Evolutionary conservation across 37 sponge, comb jelly and placozoan genomes (phyloP).

Genomic region (Eunapius fragilis): DNA sequence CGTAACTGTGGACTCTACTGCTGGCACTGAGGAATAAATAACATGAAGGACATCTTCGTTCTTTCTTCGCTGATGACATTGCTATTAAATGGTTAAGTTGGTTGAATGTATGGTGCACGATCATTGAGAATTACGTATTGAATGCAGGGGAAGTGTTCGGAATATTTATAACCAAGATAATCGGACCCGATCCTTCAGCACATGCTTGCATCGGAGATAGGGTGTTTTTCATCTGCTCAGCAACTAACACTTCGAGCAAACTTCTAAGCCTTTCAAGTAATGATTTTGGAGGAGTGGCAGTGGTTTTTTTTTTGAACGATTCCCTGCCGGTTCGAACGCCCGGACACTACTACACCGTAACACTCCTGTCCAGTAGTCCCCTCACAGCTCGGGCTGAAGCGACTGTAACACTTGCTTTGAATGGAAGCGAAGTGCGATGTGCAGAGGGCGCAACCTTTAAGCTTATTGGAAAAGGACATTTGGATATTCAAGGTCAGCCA

Average conservation of each 20-base stretch:
- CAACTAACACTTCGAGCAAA: neutral
- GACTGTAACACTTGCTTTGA: neutral
- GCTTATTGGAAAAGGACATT: neutral
- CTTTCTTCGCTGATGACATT: too few relatives aligned
- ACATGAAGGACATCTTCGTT: too few relatives aligned
- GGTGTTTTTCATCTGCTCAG: neutral
- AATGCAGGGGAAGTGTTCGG: neutral
- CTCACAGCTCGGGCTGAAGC: neutral
- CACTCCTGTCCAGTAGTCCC: neutral
- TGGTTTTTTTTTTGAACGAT: neutral
- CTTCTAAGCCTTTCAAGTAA: neutral
- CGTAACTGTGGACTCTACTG: too few relatives aligned
- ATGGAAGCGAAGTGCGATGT: neutral
- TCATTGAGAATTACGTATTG: neutral
- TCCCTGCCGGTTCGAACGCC: neutral
- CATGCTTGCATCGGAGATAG: neutral
- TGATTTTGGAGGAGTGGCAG: neutral
- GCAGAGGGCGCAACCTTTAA: neutral
- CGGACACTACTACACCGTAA: neutral
- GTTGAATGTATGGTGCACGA: too few relatives aligned
- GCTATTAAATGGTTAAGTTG: too few relatives aligned
- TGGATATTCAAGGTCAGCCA: neutral
- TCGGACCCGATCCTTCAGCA: neutral
- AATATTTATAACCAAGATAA: neutral
- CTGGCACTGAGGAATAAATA: too few relatives aligned